These are phyloP conservation scores for Amphiura filiformis DNA, from an alignment of 35 echinoderm and acorn worm species.

Conservation along the genomic window DNA sequence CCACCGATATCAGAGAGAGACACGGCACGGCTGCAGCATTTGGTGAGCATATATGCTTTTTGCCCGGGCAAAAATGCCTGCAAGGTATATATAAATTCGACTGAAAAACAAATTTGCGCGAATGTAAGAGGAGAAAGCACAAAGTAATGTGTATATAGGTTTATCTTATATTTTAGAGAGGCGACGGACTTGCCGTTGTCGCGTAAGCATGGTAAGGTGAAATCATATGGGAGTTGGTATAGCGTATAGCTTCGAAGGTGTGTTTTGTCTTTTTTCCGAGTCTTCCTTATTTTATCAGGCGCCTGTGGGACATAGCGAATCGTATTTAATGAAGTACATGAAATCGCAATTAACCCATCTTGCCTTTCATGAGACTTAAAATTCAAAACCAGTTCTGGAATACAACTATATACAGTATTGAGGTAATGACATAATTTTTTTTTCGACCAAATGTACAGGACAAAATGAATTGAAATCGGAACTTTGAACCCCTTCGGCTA, in stretches of 20 bases:
- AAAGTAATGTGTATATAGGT: neutral
- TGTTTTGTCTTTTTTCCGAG: neutral
- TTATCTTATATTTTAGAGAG: neutral
- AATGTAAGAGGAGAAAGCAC: conserved; percentile 5
- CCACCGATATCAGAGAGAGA: no score
- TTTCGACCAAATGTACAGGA: no score
- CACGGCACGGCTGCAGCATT: neutral
- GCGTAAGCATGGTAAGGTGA: no score
- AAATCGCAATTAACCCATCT: neutral
- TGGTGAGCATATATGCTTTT: conserved; percentile 7
- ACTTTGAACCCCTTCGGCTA: no score
- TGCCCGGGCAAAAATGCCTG: conserved; percentile 4
- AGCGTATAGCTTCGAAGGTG: neutral
- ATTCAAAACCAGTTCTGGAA: no score
- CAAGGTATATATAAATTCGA: conserved; percentile 2
- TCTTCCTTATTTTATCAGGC: neutral
- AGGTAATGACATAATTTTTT: neutral
- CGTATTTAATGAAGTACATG: neutral
- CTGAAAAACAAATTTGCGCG: neutral
- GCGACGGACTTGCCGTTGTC: neutral
- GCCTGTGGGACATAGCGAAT: neutral
- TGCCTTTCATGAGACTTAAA: neutral
- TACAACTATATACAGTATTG: neutral
- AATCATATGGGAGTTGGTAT: neutral
- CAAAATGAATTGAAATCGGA: no score